Evolutionary conservation across 2,797 vertebrate species (phyloP), one percentile per base, ranked within the genome.

Genomic region (Acropternis orthonyx): DNA sequence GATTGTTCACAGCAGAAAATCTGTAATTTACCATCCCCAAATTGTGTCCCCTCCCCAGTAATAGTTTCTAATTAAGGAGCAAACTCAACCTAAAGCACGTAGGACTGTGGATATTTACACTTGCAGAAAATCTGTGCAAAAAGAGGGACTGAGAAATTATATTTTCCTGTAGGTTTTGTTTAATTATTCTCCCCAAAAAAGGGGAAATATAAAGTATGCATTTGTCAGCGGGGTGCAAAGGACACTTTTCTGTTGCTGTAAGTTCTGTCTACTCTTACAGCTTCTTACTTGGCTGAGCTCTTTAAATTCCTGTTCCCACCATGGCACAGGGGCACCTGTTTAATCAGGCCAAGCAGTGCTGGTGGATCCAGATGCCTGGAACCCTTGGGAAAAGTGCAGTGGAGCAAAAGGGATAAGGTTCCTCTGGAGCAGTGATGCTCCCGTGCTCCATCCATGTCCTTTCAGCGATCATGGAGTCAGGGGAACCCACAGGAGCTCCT

Each of bases 391-490:
- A n/a, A 69, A 75, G 28, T 12, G 56, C 12, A 0, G 23, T 1
- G 24, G 7, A 63, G 56, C 11, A 5, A 39, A 85, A 68, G 12
- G 28, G 48, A 24, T 43, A 79, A 39, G 39, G 49, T 78, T 27
- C 30, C 32, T 16, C 12, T 0, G 0, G 63, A 54, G 61, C 72
- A 34, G 58, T 0, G 34, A 72, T 62, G 90, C 58, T 91, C 32
- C 28, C 4, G 0, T 2, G 0, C 9, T 44, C 37, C 4, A 1
- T 48, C 43, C 15, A 1, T 1, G 1, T 66, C 82, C 52, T 71
- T 34, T 7, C n/a, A 32, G 13, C 1, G 3, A 1, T 0, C 9
- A 9, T 1, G 28, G 12, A 21, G 1, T 1, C 8, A 2, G 11
- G 43, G 1, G 4, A 68, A 56, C 30, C 14, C 51, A 22, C 0